Base-by-base conservation (phyloP, 1,140 invertebrate species). In the Anthonomus grandis region DNA sequence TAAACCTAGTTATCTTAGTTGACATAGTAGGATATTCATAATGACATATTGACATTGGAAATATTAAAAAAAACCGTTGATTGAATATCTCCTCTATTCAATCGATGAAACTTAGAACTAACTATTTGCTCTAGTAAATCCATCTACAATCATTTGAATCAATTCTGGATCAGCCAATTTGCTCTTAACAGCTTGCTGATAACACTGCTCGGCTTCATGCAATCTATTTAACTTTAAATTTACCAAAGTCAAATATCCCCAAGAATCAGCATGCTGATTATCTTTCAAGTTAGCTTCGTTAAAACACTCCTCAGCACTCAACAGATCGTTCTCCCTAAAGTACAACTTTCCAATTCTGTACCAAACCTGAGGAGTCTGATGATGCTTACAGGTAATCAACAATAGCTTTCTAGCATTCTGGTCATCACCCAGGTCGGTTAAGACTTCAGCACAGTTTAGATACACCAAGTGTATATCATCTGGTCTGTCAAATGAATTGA, bases 281-380 rank as follows among this genome's bases (percentile, higher is more conserved):
- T 72, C 69, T 18, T 60, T 63, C 10, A 66, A 19, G 56, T 72
- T 71, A 5, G 69, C 60, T 56, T 68, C 64, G 6, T 50, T 60
- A 24, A 73, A 60, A 58, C 70, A 72, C 37, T 67, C 66, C 61
- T 72, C 70, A 3, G 71, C 66, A 52, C 65, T 67, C 5, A 67
- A 8, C 12, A 68, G 42, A 54, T 72, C 68, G 19, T 69, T 66
- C 62, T 68, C 54, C 13, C 59, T 50, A 24, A 64, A 67, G 61
- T 67, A 71, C 12, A 64, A 46, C 21, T 65, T 46, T 4, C 71
- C 71, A 4, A 57, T 60, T 36, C 41, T 49, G 3, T 67, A 53
- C 71, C 70, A 72, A 3, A 67, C 64, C 25, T 69, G 66, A 1
- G 70, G 68, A 2, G 70, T 69, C 15, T 66, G 64, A 42, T 61